Evolutionary conservation across 2,888 invertebrate species (phyloP).

Genomic region (Brachyptera putata): DNA sequence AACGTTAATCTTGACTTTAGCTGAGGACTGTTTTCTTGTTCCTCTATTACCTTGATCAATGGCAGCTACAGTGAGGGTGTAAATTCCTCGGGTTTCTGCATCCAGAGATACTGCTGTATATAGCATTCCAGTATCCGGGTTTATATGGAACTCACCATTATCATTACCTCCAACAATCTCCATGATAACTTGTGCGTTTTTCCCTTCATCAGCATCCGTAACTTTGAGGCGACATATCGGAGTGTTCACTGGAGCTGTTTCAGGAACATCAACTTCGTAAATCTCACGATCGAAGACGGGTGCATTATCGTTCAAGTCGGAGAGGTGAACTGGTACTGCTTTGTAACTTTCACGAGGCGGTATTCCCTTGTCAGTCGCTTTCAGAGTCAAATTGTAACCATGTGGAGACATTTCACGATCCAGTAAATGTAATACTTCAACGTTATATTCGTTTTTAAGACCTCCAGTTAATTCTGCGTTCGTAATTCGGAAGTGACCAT

Average conservation of each 20-base stretch:
- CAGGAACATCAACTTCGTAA: conserved; percentile 82
- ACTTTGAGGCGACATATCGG: conserved; percentile 85
- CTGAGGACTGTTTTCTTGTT: conserved; percentile 79
- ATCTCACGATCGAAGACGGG: conserved; percentile 83
- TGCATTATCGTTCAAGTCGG: conserved; percentile 78
- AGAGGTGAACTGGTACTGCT: conserved; percentile 73
- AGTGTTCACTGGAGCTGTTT: conserved; percentile 84
- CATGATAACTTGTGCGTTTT: conserved; percentile 77
- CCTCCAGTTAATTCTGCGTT: conserved; percentile 49
- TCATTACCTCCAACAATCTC: conserved; percentile 91
- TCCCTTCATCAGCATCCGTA: conserved; percentile 76
- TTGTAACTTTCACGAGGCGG: conserved; percentile 76
- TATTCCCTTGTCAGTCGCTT: conserved; percentile 77
- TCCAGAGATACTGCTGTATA: conserved; percentile 79
- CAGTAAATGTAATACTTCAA: conserved; percentile 70
- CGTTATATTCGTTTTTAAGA: conserved; percentile 65
- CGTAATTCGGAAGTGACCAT: conserved; percentile 79
- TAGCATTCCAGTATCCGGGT: conserved; percentile 83
- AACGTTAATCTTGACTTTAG: conserved; percentile 84
- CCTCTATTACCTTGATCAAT: conserved; percentile 83
- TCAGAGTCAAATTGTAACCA: conserved; percentile 82
- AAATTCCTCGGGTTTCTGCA: conserved; percentile 77
- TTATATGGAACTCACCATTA: conserved; percentile 80
- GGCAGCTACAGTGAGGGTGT: conserved; percentile 84
- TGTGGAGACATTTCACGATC: conserved; percentile 74